Conservation (phyloP, 2,797 vertebrate genomes). For the Nyctalus aviator region DNA sequence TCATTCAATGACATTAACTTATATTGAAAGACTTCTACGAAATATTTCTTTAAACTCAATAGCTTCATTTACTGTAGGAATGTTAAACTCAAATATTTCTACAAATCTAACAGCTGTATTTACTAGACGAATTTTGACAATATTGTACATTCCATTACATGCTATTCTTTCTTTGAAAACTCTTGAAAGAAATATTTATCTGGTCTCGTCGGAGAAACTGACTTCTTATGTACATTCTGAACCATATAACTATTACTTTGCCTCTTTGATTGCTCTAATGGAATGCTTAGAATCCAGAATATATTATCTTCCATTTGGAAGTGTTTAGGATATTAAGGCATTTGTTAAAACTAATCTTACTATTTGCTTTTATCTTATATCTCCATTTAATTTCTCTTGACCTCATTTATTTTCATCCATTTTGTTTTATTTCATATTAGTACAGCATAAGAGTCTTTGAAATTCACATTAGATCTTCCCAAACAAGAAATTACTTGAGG, state of each 20-base stretch:
- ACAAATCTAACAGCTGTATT: conserved; percentile 26
- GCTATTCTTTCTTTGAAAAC: neutral
- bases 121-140: neutral
- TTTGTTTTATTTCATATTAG: neutral
- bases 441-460: neutral
- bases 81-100: conserved; percentile 26
- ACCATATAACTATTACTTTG: conserved; percentile 5
- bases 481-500: neutral
- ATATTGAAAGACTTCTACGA: neutral
- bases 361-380: conserved; percentile 44
- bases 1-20: conserved; percentile 28
- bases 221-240: neutral
- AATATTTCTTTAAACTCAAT: conserved; percentile 30
- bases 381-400: conserved; percentile 18
- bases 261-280: neutral
- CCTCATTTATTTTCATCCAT: conserved; percentile 13
- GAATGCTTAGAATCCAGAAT: neutral
- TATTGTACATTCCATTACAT: neutral
- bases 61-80: conserved; percentile 22
- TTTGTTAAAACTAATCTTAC: neutral
- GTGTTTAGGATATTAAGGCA: conserved; percentile 3
- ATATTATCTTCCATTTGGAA: neutral
- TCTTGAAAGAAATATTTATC: conserved; percentile 24
- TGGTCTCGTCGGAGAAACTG: neutral
- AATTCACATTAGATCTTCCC: conserved; percentile 10